Evolutionary conservation across 2,113 vertebrate species (phyloP), one percentile per base, ranked within the genome.

Genomic region (Rattus rattus): DNA sequence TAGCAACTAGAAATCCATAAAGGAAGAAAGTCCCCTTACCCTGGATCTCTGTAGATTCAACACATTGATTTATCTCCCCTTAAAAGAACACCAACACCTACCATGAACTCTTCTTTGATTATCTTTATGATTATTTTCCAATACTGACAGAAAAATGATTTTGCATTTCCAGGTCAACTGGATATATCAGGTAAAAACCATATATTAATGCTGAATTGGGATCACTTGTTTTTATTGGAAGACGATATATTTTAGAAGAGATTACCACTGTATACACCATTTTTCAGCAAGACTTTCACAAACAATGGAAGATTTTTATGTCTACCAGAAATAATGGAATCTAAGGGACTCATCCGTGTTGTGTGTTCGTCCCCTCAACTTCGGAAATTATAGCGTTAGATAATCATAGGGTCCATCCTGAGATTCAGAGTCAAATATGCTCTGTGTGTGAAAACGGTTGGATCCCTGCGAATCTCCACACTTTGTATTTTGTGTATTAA

Each of bases 401-500:
- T 77, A 54, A 67, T 26, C 43, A 47, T 39, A 56, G 39, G 11
- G 87, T 83, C 95, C 47, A 2, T 79, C n/a, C n/a, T 76, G 0
- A 91, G 17, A 92, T 89, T 67, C 9, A 5, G 0, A 81, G 49
- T 30, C 43, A 90, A 9, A 94, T 87, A 47, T 7, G 54, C 79
- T 97, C 7, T 86, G 47, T 73, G 79, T 90, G 39, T 20, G 9
- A 90, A 92, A 95, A 97, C 65, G 95, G 97, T 92, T 95, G 47
- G 67, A 86, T 73, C 93, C 43, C 75, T 98, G 96, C 98, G 98
- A 98, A 97, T 98, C 22, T 1, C 97, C 96, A 98, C 98, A 98
- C 94, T 99, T 98, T 99, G 98, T 98, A 98, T 98, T 98, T 98
- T 98, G 98, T 99, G 98, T 99, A 99, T 99, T 99, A 99, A 99